These are phyloP conservation scores for honey bee (Apis mellifera) DNA, from an alignment of 1,140 invertebrate species.

Conservation along the genomic window Amel_HAv3.1 CM009938.2:6554501-6555000, in stretches of 20 bases:
- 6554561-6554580: conserved; percentile 61
- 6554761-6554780: conserved; percentile 40
- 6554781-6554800: conserved; percentile 6
- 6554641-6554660: background rate
- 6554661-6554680: background rate
- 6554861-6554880: background rate
- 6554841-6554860: background rate
- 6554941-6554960: background rate
- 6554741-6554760: conserved; percentile 61
- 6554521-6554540: conserved; percentile 48
- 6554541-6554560: conserved; percentile 43
- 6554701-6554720: conserved; percentile 55
- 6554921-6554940: background rate
- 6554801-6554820: too few relatives aligned
- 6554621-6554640: conserved; percentile 65
- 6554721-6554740: conserved; percentile 65
- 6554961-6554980: too few relatives aligned
- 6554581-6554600: conserved; percentile 60
- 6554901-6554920: background rate
- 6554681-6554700: conserved; percentile 44
- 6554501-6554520: conserved; percentile 27
- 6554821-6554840: background rate
- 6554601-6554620: conserved; percentile 64
- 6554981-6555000: background rate
- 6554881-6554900: background rate